Evolutionary conservation across 64 coral and sea anemone genomes (phyloP), one percentile per base, ranked within the genome.

Genomic region (Pocillopora verrucosa): DNA sequence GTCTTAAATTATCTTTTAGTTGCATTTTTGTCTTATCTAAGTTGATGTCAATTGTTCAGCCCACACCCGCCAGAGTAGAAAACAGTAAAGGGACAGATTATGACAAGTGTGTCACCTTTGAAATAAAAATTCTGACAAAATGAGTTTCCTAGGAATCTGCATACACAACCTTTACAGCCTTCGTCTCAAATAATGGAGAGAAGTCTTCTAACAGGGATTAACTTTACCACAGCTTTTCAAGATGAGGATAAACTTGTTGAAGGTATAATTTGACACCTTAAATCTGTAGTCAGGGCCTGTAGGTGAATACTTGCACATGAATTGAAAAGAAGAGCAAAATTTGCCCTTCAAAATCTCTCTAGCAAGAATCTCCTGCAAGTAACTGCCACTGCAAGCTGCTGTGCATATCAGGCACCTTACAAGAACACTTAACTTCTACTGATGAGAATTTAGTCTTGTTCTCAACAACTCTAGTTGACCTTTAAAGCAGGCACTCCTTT

Each of bases 161-260:
- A 87, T 22, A 60, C 63, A 64, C 79, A 78, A 65, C 83, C 56
- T 57, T 19, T 25, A 11, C 90, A 86, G 17, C 58, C 34, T 65
- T 56, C 13, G 0, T 77, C 74, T 16, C 41, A 75, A 59, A 64
- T 30, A 78, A 38, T 65, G 62, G 83, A 78, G 12, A 72, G 24
- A 11, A 67, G 82, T 85, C 89, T 80, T 76, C 70, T 91, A 51
- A 35, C 60, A 41, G 80, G 89, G 16, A 76, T 94, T 45, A 30
- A 87, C 70, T 94, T 94, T 60, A 74, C 79, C 57, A 83, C 83
- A 77, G 25, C 84, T 68, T 94, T 94, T 34, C 89, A 91, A 76
- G 93, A 94, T 88, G 93, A 94, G 70, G 89, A 94, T 26, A 91
- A 81, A 58, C n/a, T 90, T 13, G 70, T 90, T 61, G 93, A 94